Evolutionary conservation across 2,113 vertebrate genomes (phyloP).

Genomic region (Corythoichthys haematopterus): DNA sequence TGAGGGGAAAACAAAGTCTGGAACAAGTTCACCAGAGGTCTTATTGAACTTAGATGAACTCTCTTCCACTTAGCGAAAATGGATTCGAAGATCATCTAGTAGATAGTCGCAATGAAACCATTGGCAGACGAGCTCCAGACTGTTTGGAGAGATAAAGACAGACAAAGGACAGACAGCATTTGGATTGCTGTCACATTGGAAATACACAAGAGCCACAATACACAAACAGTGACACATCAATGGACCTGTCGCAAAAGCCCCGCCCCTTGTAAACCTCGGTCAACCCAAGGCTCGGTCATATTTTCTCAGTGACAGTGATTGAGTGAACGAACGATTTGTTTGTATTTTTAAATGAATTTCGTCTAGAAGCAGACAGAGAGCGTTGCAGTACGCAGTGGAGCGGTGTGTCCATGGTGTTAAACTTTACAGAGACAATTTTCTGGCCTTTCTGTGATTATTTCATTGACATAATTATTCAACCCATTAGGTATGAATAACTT

Average conservation of each 20-base stretch:
- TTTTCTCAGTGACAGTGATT: too few species aligned
- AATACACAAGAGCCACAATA: conserved; percentile 43
- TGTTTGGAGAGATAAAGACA: conserved; percentile 48
- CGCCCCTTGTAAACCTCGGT: too few species aligned
- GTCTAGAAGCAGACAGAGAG: too few species aligned
- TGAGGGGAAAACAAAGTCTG: conserved; percentile 54
- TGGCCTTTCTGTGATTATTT: too few species aligned
- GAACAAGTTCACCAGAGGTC: conserved; percentile 54
- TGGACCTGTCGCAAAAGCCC: background rate
- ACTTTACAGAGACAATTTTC: too few species aligned
- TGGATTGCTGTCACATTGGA: conserved; percentile 32
- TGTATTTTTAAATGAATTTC: too few species aligned
- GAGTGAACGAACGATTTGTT: too few species aligned
- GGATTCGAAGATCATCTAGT: conserved; percentile 58
- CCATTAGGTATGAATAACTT: too few species aligned
- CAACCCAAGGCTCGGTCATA: too few species aligned
- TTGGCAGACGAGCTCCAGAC: conserved; percentile 57
- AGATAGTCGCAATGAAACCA: conserved; percentile 50
- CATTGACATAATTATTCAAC: too few species aligned
- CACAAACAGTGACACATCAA: conserved; percentile 48
- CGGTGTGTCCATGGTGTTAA: too few species aligned
- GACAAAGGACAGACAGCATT: conserved; percentile 52
- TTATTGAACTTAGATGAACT: conserved; percentile 66
- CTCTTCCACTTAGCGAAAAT: conserved; percentile 34
- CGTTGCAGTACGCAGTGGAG: too few species aligned